Evolutionary conservation across 2,113 vertebrate genomes (phyloP).

Genomic region (Accipiter cooperii): DNA sequence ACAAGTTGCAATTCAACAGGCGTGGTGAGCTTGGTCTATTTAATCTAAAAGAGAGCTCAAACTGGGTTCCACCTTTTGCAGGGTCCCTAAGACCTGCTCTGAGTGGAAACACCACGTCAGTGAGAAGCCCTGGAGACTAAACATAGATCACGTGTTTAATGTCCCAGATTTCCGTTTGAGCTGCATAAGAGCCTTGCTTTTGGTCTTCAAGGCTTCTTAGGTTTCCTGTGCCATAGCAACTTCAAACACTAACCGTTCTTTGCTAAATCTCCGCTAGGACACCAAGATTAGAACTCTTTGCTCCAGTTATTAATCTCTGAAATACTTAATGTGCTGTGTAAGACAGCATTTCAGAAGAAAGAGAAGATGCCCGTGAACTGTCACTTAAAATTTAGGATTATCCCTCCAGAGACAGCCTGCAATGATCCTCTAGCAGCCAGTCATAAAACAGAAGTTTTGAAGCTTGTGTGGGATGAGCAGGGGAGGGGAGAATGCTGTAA

Average conservation of each 20-base stretch:
- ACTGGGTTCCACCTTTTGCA: conserved; percentile 24
- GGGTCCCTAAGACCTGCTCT: neutral
- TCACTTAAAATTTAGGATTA: conserved; percentile 42
- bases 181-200: neutral
- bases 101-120: conserved; percentile 22
- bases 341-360: neutral
- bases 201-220: conserved; percentile 21
- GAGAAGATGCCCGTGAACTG: conserved; percentile 11
- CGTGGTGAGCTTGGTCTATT: neutral
- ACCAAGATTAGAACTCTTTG: conserved; percentile 39
- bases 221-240: conserved; percentile 5
- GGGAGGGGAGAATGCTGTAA: conserved; percentile 4
- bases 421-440: conserved; percentile 8
- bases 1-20: neutral
- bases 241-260: neutral
- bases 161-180: conserved; percentile 32
- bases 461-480: conserved; percentile 48
- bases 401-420: conserved; percentile 19
- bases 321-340: conserved; percentile 32
- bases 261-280: conserved; percentile 34
- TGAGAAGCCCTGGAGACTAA: conserved; percentile 27
- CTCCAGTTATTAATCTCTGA: conserved; percentile 36
- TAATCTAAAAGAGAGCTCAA: conserved; percentile 8
- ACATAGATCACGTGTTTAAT: neutral
- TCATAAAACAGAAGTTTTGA: conserved; percentile 15